These are phyloP conservation scores for Penaeus chinensis DNA, from an alignment of 1,140 invertebrate genomes.

Conservation along the genomic window DNA sequence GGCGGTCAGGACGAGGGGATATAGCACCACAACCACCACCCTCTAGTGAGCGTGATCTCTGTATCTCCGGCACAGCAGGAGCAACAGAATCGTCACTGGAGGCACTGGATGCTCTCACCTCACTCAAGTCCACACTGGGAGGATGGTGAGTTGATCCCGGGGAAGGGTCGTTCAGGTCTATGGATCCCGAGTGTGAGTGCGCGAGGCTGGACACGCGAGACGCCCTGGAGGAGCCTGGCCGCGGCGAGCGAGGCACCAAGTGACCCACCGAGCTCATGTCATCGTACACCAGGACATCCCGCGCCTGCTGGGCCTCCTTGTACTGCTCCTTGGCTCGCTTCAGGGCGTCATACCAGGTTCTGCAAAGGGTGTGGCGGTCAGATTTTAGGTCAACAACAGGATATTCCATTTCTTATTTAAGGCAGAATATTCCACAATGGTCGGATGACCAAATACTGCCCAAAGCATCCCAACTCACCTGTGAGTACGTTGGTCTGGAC, in stretches of 20 bases:
- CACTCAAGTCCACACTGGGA: conserved; percentile 60
- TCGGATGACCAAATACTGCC: background rate
- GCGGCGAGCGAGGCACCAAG: conserved; percentile 54
- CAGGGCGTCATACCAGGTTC: conserved; percentile 72
- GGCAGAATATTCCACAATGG: conserved; percentile 51
- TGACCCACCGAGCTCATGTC: conserved; percentile 64
- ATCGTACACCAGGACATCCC: conserved; percentile 66
- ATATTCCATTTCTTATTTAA: conserved; percentile 46
- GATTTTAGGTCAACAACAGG: conserved; percentile 68
- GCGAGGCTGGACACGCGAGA: conserved; percentile 67
- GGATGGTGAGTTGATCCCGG: conserved; percentile 54
- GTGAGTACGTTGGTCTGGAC: conserved; percentile 56
- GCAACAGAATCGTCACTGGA: conserved; percentile 63
- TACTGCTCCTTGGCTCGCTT: conserved; percentile 63
- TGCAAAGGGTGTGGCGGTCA: conserved; percentile 66
- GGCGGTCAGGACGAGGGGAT: conserved; percentile 59
- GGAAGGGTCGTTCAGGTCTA: conserved; percentile 66
- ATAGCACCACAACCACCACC: conserved; percentile 37
- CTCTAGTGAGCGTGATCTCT: conserved; percentile 54
- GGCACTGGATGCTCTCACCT: conserved; percentile 61
- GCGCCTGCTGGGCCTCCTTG: conserved; percentile 63
- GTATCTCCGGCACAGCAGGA: conserved; percentile 38
- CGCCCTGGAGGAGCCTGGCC: conserved; percentile 65
- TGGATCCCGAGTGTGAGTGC: conserved; percentile 67
- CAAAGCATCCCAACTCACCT: conserved; percentile 48